Conservation (phyloP, 1,140 invertebrate species). For the Drosophila pandora region DNA sequence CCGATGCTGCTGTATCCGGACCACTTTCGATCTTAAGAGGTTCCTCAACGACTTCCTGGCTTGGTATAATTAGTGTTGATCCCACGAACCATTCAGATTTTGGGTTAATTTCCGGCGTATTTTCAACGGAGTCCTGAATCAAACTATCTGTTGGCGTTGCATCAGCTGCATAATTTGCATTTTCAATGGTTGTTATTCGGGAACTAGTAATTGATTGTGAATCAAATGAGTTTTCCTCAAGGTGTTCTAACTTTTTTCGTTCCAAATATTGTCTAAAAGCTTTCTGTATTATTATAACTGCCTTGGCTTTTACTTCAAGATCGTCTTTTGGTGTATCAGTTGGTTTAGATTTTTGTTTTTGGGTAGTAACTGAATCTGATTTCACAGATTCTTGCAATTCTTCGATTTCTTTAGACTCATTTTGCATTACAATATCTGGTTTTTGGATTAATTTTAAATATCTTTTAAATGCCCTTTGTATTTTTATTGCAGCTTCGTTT, state of each 20-base stretch:
- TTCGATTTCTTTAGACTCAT: neutral
- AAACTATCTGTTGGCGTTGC: conserved; percentile 24
- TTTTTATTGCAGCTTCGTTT: conserved; percentile 17
- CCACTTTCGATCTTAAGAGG: conserved; percentile 17
- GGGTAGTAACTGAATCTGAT: neutral
- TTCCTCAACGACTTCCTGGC: conserved; percentile 16
- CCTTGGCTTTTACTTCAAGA: neutral
- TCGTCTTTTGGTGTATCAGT: neutral
- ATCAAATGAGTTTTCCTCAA: conserved; percentile 24
- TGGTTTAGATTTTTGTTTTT: neutral
- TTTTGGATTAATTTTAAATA: neutral
- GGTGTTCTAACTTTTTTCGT: conserved; percentile 18
- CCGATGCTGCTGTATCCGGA: conserved; percentile 10
- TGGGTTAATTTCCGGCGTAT: neutral
- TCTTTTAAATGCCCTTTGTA: conserved; percentile 32
- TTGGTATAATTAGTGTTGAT: conserved; percentile 53
- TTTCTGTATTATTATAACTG: conserved; percentile 37
- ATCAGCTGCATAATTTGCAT: conserved; percentile 10
- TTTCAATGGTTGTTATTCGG: conserved; percentile 40
- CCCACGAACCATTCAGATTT: conserved; percentile 70
- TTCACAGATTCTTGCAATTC: neutral
- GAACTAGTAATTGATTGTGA: conserved; percentile 37
- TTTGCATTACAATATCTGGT: neutral
- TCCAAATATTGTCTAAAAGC: conserved; percentile 33
- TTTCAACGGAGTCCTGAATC: conserved; percentile 5